Percentiles rank a stretch among this genome's conserved stretches.
phyloP scores from a whole-genome alignment of 1,140 invertebrate genomes.

The Littorina saxatilis region DNA sequence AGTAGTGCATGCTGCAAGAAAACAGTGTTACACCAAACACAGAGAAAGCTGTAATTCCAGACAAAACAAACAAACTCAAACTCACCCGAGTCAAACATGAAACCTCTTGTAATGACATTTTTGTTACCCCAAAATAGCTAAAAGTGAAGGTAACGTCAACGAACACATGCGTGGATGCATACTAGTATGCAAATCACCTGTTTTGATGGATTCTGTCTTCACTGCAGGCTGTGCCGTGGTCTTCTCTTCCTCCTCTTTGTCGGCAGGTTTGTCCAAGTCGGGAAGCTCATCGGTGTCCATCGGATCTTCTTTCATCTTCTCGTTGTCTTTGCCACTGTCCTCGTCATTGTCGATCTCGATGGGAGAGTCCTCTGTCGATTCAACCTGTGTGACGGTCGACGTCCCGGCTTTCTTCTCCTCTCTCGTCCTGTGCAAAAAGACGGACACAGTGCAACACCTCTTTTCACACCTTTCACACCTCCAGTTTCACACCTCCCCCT shows the following conservation, averaged over 20 bases:
- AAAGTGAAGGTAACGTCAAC: too few relatives aligned
- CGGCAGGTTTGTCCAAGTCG: constrained; percentile 24
- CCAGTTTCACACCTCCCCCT: too few relatives aligned
- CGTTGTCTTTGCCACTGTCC: not conserved
- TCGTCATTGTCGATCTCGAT: constrained; percentile 39
- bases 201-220: constrained; percentile 8
- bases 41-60: too few relatives aligned
- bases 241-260: not conserved
- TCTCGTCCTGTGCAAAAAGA: constrained; percentile 20
- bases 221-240: not conserved
- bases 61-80: too few relatives aligned
- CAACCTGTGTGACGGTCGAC: too few relatives aligned
- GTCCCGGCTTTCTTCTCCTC: constrained; percentile 43
- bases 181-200: constrained; percentile 24
- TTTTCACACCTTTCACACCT: too few relatives aligned
- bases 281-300: constrained; percentile 13
- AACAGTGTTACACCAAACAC: too few relatives aligned
- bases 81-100: too few relatives aligned
- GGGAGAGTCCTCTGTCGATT: constrained; percentile 25
- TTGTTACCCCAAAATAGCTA: too few relatives aligned
- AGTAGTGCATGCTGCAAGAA: too few relatives aligned
- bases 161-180: too few relatives aligned
- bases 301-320: not conserved
- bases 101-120: too few relatives aligned
- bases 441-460: not conserved